Conservation (phyloP, 2,888 invertebrate genomes). For the Noctua janthina region DNA sequence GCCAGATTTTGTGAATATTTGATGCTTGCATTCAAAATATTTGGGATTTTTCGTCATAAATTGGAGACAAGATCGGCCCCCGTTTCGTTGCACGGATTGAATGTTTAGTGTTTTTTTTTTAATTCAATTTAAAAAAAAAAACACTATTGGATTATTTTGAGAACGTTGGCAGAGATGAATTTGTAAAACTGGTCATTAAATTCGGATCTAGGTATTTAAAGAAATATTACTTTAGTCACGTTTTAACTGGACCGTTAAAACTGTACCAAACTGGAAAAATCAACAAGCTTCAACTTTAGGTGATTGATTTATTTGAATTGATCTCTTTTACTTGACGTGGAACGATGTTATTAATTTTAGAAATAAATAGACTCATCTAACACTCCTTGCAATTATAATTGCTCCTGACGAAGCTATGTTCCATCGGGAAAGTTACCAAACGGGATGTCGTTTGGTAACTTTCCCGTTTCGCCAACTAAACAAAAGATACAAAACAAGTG, state of each 20-base stretch:
- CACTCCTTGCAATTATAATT: not conserved
- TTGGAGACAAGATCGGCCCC: constrained; percentile 17
- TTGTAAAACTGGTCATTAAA: not conserved
- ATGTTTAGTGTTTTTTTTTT: constrained; percentile 15
- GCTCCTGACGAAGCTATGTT: not conserved
- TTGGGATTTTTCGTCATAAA: constrained; percentile 18
- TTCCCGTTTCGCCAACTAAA: too few relatives aligned
- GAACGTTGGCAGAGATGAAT: not conserved
- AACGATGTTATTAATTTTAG: not conserved
- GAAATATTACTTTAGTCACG: not conserved
- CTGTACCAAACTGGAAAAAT: not conserved
- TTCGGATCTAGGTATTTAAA: not conserved
- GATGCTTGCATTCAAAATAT: constrained; percentile 39
- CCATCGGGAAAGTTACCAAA: too few relatives aligned
- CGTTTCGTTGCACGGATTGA: constrained; percentile 19
- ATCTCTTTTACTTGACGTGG: not conserved
- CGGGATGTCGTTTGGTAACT: too few relatives aligned
- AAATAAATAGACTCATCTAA: not conserved
- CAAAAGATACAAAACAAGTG: too few relatives aligned
- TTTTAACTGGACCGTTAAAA: not conserved
- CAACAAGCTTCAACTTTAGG: too few relatives aligned
- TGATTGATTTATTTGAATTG: not conserved
- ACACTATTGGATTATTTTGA: not conserved
- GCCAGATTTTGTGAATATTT: constrained; percentile 29
- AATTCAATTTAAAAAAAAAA: too few relatives aligned